phyloP scores from a whole-genome alignment of 2,113 vertebrate species.

The Hippoglossus stenolepis region DNA sequence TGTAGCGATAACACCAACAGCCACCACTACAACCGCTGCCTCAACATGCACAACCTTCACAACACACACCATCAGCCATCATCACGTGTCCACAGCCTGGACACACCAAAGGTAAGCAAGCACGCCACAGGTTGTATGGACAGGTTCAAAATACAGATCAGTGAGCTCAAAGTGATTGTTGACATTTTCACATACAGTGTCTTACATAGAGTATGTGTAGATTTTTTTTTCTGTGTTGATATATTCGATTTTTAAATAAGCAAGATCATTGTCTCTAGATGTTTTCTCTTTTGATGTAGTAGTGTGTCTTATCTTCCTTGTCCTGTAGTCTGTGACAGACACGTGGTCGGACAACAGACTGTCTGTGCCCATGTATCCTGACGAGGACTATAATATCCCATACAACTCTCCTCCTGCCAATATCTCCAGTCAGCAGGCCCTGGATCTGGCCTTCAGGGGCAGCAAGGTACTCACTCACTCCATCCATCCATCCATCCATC shows the following conservation, averaged over 20 bases:
- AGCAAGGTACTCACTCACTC: slow-evolving; percentile 65
- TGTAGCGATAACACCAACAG: slow-evolving; percentile 89
- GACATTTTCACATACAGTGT: not conserved
- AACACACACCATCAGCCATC: slow-evolving; percentile 58
- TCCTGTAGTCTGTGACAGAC: slow-evolving; percentile 48
- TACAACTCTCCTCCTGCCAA: slow-evolving; percentile 71
- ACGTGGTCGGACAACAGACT: slow-evolving; percentile 75
- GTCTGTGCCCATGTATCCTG: slow-evolving; percentile 59
- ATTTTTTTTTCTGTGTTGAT: not conserved
- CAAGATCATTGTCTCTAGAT: not conserved
- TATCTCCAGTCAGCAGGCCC: slow-evolving; percentile 67
- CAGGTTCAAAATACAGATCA: not conserved
- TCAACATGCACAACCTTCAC: slow-evolving; percentile 49
- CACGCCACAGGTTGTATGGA: not conserved
- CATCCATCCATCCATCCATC: too few species aligned
- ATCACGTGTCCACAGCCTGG: slow-evolving; percentile 76
- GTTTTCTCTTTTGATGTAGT: not conserved
- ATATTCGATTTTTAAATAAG: not conserved
- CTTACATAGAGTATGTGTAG: not conserved
- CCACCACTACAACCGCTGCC: slow-evolving; percentile 47
- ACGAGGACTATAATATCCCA: slow-evolving; percentile 70
- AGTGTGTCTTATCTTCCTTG: not conserved
- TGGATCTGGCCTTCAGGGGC: slow-evolving; percentile 73
- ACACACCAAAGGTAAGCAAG: slow-evolving; percentile 69
- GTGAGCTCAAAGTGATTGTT: too few species aligned